Evolutionary conservation across 2,888 invertebrate species (phyloP).

Genomic region (Parapristionchus giblindavisi): DNA sequence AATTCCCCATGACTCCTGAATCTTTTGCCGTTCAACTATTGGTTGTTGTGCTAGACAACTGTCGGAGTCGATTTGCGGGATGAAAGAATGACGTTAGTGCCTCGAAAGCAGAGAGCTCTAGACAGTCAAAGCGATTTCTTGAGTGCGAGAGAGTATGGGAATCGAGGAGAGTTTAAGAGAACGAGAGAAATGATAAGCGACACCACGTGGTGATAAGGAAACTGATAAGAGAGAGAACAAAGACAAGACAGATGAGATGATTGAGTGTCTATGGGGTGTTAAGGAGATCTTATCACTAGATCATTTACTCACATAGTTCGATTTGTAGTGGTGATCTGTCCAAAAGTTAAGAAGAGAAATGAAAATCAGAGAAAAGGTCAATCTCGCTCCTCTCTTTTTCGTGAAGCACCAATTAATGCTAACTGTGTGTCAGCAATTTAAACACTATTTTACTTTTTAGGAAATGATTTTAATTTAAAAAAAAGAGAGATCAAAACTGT

Average conservation of each 20-base stretch:
- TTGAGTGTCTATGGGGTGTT: not conserved
- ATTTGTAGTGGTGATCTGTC: too few species aligned
- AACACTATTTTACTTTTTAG: too few species aligned
- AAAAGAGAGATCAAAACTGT: too few species aligned
- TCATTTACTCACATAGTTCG: not conserved
- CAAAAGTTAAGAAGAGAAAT: not conserved
- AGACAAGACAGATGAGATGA: not conserved
- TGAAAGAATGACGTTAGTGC: too few species aligned
- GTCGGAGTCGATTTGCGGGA: too few species aligned
- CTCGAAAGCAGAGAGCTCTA: too few species aligned
- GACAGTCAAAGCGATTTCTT: slow-evolving; percentile 6
- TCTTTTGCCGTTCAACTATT: not conserved
- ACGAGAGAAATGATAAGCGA: slow-evolving; percentile 9
- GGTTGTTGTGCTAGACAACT: not conserved
- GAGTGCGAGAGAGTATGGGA: slow-evolving; percentile 10
- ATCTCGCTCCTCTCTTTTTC: too few species aligned
- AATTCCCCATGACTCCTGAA: slow-evolving; percentile 27
- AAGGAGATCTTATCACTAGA: not conserved
- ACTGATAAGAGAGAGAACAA: not conserved
- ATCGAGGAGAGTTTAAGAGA: slow-evolving; percentile 11
- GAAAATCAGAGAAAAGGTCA: not conserved
- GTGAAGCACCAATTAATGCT: too few species aligned
- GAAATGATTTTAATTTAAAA: too few species aligned
- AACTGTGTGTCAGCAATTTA: too few species aligned
- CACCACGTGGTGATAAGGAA: slow-evolving; percentile 29